Percentiles rank a stretch among this genome's conserved stretches.
These are phyloP conservation scores for Pampus argenteus DNA, from an alignment of 2,797 vertebrate genomes.

Conservation along the genomic window DNA sequence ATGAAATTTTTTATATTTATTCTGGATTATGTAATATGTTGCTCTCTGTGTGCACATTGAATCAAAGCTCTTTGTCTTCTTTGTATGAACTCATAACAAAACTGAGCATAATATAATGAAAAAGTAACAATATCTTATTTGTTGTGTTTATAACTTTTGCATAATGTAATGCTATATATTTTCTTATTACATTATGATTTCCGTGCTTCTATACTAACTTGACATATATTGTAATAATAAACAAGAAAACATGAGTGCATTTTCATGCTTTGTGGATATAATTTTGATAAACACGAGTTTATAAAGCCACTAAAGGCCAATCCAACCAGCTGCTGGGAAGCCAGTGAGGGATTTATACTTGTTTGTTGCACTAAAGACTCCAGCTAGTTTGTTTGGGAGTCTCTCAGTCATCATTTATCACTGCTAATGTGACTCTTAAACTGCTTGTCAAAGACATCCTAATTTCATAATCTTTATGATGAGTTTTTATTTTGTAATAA, in stretches of 20 bases:
- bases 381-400: not conserved
- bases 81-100: not conserved
- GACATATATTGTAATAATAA: too few species aligned
- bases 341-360: not conserved
- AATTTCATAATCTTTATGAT: not conserved
- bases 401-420: too few species aligned
- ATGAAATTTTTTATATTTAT: too few species aligned
- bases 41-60: not conserved
- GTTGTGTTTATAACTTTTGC: not conserved
- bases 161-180: not conserved
- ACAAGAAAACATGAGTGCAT: not conserved
- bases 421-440: not conserved
- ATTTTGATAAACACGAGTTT: not conserved
- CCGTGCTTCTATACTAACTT: not conserved
- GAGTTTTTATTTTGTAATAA: too few species aligned
- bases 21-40: conserved; percentile 39
- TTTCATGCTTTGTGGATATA: not conserved
- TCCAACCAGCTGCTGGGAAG: not conserved
- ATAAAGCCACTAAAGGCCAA: not conserved
- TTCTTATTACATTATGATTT: not conserved
- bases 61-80: conserved; percentile 8
- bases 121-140: not conserved
- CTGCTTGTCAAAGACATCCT: not conserved
- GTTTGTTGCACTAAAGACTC: not conserved
- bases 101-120: not conserved